Percentiles rank a stretch among this genome's conserved stretches.
Conservation (phyloP, 2,797 vertebrate genomes). For the Sparidentex hasta region DNA sequence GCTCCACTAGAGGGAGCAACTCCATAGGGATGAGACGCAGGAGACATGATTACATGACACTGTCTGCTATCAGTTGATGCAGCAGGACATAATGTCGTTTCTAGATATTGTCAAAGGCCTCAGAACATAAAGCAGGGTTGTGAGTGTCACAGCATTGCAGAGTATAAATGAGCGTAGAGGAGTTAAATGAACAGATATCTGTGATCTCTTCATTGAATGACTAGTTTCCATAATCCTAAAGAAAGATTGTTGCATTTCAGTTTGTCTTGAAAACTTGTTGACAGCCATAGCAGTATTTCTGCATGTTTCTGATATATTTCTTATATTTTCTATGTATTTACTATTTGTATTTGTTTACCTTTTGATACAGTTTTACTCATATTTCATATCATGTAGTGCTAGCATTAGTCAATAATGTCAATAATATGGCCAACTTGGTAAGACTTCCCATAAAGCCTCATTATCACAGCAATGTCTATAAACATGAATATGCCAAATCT, state of each 20-base stretch:
- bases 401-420: no score
- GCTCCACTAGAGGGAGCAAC: constrained; percentile 83
- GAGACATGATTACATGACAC: constrained; percentile 16
- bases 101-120: background rate
- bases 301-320: background rate
- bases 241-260: background rate
- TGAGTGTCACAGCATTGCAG: constrained; percentile 30
- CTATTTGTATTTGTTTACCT: background rate
- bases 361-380: background rate
- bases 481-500: no score
- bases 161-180: constrained; percentile 33
- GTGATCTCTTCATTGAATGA: background rate
- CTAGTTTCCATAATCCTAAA: background rate
- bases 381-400: background rate
- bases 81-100: constrained; percentile 12
- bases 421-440: no score
- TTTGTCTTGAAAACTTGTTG: background rate
- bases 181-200: background rate
- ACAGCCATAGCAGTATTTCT: background rate
- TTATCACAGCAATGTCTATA: no score
- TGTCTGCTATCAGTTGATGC: constrained; percentile 8
- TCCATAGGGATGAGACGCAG: constrained; percentile 65
- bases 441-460: no score
- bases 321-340: background rate
- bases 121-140: constrained; percentile 8